Conservation (phyloP, 1,140 invertebrate genomes). For the Drosophila cardini region DNA sequence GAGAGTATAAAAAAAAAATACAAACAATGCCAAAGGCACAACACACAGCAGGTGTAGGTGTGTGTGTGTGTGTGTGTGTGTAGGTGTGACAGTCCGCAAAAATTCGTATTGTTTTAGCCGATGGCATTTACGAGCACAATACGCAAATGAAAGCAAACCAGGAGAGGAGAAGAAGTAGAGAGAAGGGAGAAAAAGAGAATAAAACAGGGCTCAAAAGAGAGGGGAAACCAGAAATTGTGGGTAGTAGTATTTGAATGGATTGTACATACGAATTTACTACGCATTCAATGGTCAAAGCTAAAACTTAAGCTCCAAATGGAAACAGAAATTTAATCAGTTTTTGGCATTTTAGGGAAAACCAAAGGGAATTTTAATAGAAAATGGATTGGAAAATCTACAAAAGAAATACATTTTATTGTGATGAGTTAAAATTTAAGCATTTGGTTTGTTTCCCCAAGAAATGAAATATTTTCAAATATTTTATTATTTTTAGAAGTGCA, state of each 20-base stretch:
- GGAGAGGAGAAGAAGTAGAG: neutral
- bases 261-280: neutral
- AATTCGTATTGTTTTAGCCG: slow-evolving; percentile 43
- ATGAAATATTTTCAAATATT: no score
- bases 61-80: slow-evolving; percentile 4
- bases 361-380: neutral
- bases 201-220: no score
- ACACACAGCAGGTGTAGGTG: slow-evolving; percentile 1
- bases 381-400: neutral
- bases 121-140: slow-evolving; percentile 20
- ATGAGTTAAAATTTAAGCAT: no score
- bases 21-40: slow-evolving; percentile 13
- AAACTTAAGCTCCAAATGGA: neutral
- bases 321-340: slow-evolving; percentile 9
- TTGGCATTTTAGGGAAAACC: no score
- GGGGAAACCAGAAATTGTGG: neutral
- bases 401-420: no score
- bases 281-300: slow-evolving; percentile 9
- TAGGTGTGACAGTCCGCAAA: slow-evolving; percentile 42
- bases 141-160: slow-evolving; percentile 15
- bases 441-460: no score
- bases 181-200: neutral
- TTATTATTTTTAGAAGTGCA: no score
- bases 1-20: no score
- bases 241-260: neutral